Evolutionary conservation across 1,140 invertebrate species (phyloP), one percentile per base, ranked within the genome.

Genomic region (Helicoverpa zea): DNA sequence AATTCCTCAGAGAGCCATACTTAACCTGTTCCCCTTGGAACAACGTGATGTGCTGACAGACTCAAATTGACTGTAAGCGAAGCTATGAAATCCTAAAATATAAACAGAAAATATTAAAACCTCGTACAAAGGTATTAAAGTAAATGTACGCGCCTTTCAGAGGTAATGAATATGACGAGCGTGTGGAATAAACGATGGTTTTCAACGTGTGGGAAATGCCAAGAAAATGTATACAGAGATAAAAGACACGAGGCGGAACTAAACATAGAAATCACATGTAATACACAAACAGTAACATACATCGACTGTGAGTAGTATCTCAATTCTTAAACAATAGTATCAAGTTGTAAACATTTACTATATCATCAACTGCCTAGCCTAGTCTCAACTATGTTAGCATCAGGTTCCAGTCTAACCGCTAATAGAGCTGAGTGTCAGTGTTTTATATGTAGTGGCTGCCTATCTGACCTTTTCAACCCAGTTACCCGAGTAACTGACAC

Each of bases 61-160:
- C 18, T 29, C 68, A 54, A 72, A 72, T 72, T 54, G 51, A 14
- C 18, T 54, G 68, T 56, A 13, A 56, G 56, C 30, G 51, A 30
- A 14, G 30, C 16, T 30, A 30, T 35, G 30, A 56, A 72, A 72
- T 35, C 68, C 18, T 54, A 54, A 52, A 72, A 56, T 18, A 14
- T 68, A 23, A 23, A 16, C 64, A 49, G 51, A 52, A 30, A 30
- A 56, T 72, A n/a, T 14, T 52, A 49, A 23, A 52, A n/a, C 49
- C 3, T 54, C 23, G 30, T 72, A 13, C 16, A 72, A n/a, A 43
- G 18, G 14, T 18, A 16, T 16, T 43, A 16, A 16, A 14, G 43
- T 64, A 43, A 14, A 64, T n/a, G 30, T 43, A 43, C 35, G 9
- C 30, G 23, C 23, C 35, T 43, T 43, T 43, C 35, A 43, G 9